These are phyloP conservation scores for Formicarius rufipectus DNA, from an alignment of 2,113 vertebrate genomes.

Conservation along the genomic window DNA sequence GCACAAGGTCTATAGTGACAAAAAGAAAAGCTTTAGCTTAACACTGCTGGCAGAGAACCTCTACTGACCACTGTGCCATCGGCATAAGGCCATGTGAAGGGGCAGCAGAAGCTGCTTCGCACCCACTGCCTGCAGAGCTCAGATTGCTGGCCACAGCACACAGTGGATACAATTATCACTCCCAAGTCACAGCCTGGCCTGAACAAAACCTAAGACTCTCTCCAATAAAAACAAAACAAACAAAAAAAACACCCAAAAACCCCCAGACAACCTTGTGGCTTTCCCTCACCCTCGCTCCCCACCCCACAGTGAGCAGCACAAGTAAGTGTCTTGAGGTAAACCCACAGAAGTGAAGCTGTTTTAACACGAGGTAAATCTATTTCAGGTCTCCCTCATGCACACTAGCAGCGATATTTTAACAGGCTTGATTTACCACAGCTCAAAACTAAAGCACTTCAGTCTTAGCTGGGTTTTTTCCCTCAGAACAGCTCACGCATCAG, in stretches of 20 bases:
- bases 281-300: neutral
- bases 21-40: neutral
- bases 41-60: neutral
- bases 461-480: constrained; percentile 18
- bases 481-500: neutral
- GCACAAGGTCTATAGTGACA: fast-evolving
- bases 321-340: constrained; percentile 21
- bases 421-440: neutral
- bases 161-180: neutral
- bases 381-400: neutral
- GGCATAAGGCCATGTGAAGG: fast-evolving
- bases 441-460: neutral
- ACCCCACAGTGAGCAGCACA: neutral
- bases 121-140: neutral
- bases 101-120: neutral
- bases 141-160: neutral
- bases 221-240: neutral
- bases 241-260: neutral
- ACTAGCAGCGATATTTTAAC: neutral
- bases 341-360: neutral
- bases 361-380: neutral
- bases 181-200: neutral
- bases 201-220: neutral
- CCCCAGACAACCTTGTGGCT: neutral
- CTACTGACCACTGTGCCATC: neutral